These are phyloP conservation scores for Octodonta nipae DNA, from an alignment of 2,888 invertebrate species.

Conservation along the genomic window DNA sequence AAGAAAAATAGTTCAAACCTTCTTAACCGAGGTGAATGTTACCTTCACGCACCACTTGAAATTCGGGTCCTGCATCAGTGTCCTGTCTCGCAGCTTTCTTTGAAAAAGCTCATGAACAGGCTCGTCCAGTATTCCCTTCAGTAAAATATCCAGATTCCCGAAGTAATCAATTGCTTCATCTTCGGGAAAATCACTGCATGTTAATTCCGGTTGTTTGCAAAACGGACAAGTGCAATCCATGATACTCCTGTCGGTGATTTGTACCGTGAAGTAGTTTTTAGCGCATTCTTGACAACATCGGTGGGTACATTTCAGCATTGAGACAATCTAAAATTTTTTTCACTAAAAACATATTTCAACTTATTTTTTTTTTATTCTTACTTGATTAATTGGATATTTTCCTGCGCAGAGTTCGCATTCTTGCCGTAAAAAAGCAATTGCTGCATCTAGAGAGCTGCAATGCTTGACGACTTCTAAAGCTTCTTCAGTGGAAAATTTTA, in stretches of 20 bases:
- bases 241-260: slow-evolving; percentile 78
- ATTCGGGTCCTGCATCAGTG: slow-evolving; percentile 82
- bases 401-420: slow-evolving; percentile 85
- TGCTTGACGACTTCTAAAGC: slow-evolving; percentile 76
- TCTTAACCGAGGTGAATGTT: too few species aligned
- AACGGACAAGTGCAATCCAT: slow-evolving; percentile 85
- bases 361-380: slow-evolving; percentile 51
- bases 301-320: slow-evolving; percentile 80
- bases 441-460: slow-evolving; percentile 65
- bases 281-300: slow-evolving; percentile 83
- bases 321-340: slow-evolving; percentile 73
- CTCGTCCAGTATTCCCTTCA: slow-evolving; percentile 68
- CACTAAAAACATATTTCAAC: too few species aligned
- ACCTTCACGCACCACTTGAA: slow-evolving; percentile 91
- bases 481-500: slow-evolving; percentile 64
- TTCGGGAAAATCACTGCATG: slow-evolving; percentile 45
- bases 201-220: slow-evolving; percentile 75
- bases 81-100: slow-evolving; percentile 78
- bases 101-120: slow-evolving; percentile 84
- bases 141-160: slow-evolving; percentile 74
- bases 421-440: slow-evolving; percentile 73
- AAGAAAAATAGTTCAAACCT: too few species aligned
- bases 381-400: slow-evolving; percentile 73
- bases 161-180: slow-evolving; percentile 75
- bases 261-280: slow-evolving; percentile 79